Evolutionary conservation across 2,797 vertebrate species (phyloP).

Genomic region (Lithobates sylvaticus): DNA sequence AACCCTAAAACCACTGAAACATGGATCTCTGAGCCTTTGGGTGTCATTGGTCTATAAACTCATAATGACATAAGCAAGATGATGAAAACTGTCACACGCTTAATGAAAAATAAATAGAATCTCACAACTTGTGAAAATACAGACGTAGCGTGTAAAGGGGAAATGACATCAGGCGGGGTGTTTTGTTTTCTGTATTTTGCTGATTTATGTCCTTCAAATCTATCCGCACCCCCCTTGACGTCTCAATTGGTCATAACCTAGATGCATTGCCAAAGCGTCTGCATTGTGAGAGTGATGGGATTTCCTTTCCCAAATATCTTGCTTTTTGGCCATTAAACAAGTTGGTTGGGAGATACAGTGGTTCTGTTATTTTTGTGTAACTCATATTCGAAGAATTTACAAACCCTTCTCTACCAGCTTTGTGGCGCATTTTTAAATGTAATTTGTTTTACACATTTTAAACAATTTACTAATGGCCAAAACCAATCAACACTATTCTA

Average conservation of each 20-base stretch:
- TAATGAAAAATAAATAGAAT: slow-evolving; percentile 46
- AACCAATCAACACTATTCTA: too few relatives aligned
- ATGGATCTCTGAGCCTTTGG: neutral
- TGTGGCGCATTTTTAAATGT: too few relatives aligned
- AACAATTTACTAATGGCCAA: too few relatives aligned
- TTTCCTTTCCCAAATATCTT: slow-evolving; percentile 51
- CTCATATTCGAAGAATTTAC: neutral
- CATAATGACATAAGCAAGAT: slow-evolving; percentile 1
- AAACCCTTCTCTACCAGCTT: neutral
- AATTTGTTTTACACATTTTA: too few relatives aligned
- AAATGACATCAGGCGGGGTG: slow-evolving; percentile 49
- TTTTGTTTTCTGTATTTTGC: slow-evolving; percentile 76
- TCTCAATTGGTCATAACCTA: slow-evolving; percentile 34
- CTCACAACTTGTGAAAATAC: slow-evolving; percentile 22
- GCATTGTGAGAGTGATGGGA: slow-evolving; percentile 53
- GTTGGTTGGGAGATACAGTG: neutral
- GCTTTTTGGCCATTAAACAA: neutral
- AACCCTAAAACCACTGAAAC: neutral
- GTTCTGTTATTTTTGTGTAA: neutral
- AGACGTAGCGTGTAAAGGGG: slow-evolving; percentile 24
- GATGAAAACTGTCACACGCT: slow-evolving; percentile 12
- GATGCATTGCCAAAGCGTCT: slow-evolving; percentile 37
- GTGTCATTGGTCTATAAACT: neutral
- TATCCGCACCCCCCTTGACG: neutral
- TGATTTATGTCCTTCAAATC: slow-evolving; percentile 76